A percentile compares a stretch with the other conserved stretches of the same genome.
phyloP scores from a whole-genome alignment of 2,113 vertebrate species.

The Phaethornis superciliosus region DNA sequence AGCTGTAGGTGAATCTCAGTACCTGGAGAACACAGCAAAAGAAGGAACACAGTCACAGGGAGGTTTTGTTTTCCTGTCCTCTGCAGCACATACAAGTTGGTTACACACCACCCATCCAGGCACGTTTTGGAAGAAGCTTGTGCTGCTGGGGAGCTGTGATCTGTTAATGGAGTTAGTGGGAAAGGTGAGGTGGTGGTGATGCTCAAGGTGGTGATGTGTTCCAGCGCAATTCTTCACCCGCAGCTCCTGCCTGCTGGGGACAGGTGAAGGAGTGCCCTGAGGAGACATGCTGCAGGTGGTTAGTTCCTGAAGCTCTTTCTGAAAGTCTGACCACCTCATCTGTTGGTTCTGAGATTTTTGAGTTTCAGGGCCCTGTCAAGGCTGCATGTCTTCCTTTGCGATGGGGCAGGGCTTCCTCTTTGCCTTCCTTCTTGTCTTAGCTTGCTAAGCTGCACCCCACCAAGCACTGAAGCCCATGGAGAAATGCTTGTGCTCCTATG shows the following conservation, averaged over 20 bases:
- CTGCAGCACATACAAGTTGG: fast-evolving
- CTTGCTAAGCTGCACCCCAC: no score
- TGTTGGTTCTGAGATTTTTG: neutral
- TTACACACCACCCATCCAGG: neutral
- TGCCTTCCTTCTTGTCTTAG: neutral
- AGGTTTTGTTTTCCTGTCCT: neutral
- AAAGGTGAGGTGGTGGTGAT: no score
- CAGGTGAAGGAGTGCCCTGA: neutral
- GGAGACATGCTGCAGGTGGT: neutral
- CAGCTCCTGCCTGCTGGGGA: neutral
- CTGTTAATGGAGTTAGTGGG: fast-evolving
- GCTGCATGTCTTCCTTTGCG: fast-evolving
- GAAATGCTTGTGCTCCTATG: neutral
- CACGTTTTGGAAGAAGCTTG: neutral
- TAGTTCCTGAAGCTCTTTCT: neutral
- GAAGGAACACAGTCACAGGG: neutral
- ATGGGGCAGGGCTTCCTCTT: neutral
- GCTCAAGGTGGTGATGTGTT: neutral
- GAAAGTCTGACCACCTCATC: no score
- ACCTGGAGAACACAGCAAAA: neutral
- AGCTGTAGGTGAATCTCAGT: neutral
- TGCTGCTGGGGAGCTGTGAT: neutral
- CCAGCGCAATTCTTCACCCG: neutral
- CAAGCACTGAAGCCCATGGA: fast-evolving
- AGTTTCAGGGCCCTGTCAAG: neutral